A percentile compares a stretch with the other conserved stretches of the same genome.
Evolutionary conservation across 2,113 vertebrate species (phyloP).

Genomic region (Craseonycteris thonglongyai): DNA sequence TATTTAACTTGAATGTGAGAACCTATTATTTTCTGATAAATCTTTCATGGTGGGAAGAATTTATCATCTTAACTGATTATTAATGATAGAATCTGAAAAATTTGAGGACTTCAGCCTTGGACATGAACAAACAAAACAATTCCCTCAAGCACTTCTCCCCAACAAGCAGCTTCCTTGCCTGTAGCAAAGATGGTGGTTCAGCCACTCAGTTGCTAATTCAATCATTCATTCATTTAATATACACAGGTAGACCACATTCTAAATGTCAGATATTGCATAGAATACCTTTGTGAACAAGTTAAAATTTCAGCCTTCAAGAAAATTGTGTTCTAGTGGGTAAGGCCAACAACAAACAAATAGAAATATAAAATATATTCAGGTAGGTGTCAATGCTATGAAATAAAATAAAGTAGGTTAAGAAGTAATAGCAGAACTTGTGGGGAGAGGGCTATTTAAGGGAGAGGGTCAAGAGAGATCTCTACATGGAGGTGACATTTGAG

Average conservation of each 20-base stretch:
- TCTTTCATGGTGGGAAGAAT: not conserved
- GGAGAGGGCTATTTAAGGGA: not conserved
- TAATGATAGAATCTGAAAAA: not conserved
- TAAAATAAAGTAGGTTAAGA: not conserved
- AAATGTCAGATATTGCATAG: not conserved
- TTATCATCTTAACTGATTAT: not conserved
- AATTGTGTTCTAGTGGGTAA: not conserved
- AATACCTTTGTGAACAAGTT: not conserved
- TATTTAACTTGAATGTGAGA: not conserved
- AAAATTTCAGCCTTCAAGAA: not conserved
- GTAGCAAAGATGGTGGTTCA: fast-evolving
- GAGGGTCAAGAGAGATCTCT: too few relatives aligned
- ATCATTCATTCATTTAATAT: not conserved
- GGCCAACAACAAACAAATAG: not conserved
- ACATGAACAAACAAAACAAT: not conserved
- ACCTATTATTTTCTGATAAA: not conserved
- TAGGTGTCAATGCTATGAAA: not conserved
- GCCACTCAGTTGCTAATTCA: not conserved
- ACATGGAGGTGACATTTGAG: not conserved
- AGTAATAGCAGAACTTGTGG: too few relatives aligned
- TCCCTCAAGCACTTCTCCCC: not conserved
- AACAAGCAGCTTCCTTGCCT: not conserved
- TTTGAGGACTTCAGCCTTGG: not conserved
- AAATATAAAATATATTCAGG: not conserved
- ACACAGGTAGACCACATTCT: fast-evolving